Evolutionary conservation across 2,113 vertebrate species (phyloP), one percentile per base, ranked within the genome.

Genomic region (Cebus imitator): DNA sequence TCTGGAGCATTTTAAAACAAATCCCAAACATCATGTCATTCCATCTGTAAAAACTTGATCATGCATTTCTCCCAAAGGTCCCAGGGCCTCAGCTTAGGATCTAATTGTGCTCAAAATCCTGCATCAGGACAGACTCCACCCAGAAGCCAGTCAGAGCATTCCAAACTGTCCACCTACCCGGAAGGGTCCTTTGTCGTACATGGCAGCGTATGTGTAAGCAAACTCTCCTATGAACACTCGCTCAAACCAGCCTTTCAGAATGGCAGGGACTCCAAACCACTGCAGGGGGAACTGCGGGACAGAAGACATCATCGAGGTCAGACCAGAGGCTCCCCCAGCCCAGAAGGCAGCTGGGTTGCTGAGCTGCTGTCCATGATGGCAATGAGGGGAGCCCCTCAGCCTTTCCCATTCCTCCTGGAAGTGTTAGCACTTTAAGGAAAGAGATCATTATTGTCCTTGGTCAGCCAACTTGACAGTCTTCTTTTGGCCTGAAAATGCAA

Each of bases 171-270:
- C 2, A 20, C 93, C 91, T 92, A 99, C 99, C 98, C 97, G 98
- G 95, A 99, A 99, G 85, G 98, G 79, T 0, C 99, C 99, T 20
- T 98, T 90, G 55, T 98, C 98, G 72, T 99, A 99, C 92, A 98
- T 91, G 85, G 98, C 94, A 25, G 98, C 95, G 0, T 97, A 40
- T 0, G 98, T 97, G 84, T 98, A 99, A 61, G 99, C 99, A 58
- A 98, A 99, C 9, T 98, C 99, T 13, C 92, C 79, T 0, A 98
- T 90, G 35, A 99, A 92, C 73, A 99, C 99, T 1, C 99, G 97
- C 52, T 99, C 99, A 3, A 99, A 98, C 99, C 99, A 99, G 94
- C 99, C 99, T 95, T 99, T 99, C 98, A 99, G 87, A 96, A 99
- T 99, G 3, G 99, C 99, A 14, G 99, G 99, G 23, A 99, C 86